Percentiles rank a stretch among this genome's conserved stretches.
Conservation (phyloP, 2,888 invertebrate species). For the Oscheius myriophilus region DNA sequence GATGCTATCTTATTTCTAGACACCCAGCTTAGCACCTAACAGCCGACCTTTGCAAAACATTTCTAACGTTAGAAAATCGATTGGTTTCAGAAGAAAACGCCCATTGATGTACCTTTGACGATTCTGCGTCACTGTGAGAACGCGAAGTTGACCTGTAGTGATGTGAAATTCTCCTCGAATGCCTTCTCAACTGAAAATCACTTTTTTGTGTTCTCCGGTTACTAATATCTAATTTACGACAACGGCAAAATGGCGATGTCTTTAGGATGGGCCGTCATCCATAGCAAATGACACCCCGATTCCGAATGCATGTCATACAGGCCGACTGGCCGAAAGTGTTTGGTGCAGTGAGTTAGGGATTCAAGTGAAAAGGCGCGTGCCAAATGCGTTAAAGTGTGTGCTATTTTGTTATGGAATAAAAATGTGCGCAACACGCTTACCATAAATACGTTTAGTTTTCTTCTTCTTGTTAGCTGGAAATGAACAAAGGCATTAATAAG, state of each 20-base stretch:
- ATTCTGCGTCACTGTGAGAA: conserved; percentile 52
- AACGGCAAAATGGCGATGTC: conserved; percentile 1
- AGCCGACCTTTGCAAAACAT: too few species aligned
- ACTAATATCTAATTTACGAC: not conserved
- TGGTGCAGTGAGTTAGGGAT: conserved; percentile 4
- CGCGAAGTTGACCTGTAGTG: conserved; percentile 58
- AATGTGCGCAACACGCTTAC: conserved; percentile 11
- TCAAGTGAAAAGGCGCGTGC: too few species aligned
- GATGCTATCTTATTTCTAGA: too few species aligned
- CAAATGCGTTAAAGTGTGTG: too few species aligned
- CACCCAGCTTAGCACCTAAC: too few species aligned
- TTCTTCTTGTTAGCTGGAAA: conserved; percentile 17
- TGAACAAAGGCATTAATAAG: not conserved
- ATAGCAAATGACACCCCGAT: conserved; percentile 15
- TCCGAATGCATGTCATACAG: conserved; percentile 22
- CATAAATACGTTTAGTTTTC: conserved; percentile 4
- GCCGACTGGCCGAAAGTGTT: too few species aligned
- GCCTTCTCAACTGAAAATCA: conserved; percentile 60
- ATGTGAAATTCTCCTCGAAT: conserved; percentile 62
- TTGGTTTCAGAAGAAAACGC: not conserved
- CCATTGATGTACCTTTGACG: conserved; percentile 34
- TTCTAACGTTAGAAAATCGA: too few species aligned
- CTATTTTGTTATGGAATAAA: conserved; percentile 1
- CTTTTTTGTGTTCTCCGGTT: not conserved
- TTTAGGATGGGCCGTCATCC: conserved; percentile 3